A percentile compares a stretch with the other conserved stretches of the same genome.
These are phyloP conservation scores for Nasonovia ribisnigri DNA, from an alignment of 2,888 invertebrate species.

Conservation along the genomic window DNA sequence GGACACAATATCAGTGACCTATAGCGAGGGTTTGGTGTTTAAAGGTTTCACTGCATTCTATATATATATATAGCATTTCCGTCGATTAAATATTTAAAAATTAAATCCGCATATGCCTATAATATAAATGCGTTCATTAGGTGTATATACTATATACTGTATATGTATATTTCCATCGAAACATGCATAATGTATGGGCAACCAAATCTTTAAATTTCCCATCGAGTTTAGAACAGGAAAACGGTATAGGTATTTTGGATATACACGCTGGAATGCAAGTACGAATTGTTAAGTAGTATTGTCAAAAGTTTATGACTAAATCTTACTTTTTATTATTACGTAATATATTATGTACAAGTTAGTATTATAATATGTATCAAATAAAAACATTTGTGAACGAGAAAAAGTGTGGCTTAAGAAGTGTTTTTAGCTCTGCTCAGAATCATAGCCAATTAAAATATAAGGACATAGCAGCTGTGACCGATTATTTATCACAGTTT, in stretches of 20 bases:
- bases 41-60: no score
- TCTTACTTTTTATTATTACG: neutral
- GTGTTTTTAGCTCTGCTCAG: neutral
- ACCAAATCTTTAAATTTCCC: neutral
- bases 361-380: neutral
- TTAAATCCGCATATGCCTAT: neutral
- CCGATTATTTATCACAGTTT: neutral
- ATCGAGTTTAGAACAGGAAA: neutral
- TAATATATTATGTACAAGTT: neutral
- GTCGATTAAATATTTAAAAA: no score
- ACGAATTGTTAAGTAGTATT: neutral
- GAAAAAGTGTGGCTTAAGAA: neutral
- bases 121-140: neutral
- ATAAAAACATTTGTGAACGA: neutral
- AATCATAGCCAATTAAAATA: neutral
- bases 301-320: neutral
- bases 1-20: neutral
- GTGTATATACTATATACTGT: neutral
- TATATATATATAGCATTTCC: no score
- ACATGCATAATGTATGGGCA: neutral
- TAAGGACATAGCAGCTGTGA: neutral
- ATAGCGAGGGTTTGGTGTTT: neutral
- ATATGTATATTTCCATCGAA: neutral
- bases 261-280: neutral
- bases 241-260: neutral